A percentile compares a stretch with the other conserved stretches of the same genome.
These are phyloP conservation scores for Lepus timidus DNA, from an alignment of 2,113 vertebrate genomes.

Conservation along the genomic window DNA sequence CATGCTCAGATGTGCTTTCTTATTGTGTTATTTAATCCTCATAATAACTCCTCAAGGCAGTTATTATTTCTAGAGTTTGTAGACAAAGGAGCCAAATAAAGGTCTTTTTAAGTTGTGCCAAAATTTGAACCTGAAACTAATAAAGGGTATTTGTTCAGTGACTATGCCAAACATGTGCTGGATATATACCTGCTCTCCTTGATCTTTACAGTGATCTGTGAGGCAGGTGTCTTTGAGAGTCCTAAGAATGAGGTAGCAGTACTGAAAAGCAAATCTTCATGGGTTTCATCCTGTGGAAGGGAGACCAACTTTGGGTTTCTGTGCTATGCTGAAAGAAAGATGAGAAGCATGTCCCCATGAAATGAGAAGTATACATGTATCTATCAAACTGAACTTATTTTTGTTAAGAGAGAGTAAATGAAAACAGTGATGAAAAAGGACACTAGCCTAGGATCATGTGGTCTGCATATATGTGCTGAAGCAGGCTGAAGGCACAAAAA, in stretches of 20 bases:
- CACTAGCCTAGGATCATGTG: too few species aligned
- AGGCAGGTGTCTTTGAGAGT: neutral
- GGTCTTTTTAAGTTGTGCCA: neutral
- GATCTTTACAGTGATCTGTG: neutral
- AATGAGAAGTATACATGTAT: neutral
- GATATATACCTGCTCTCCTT: neutral
- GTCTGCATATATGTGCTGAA: neutral
- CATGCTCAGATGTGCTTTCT: neutral
- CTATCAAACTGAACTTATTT: neutral
- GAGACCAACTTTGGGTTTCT: neutral
- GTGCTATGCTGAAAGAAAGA: neutral
- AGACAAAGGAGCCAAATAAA: neutral
- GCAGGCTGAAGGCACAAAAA: neutral
- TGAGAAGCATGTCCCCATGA: neutral
- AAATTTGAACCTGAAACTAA: neutral
- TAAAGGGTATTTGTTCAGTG: neutral
- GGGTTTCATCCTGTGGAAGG: neutral
- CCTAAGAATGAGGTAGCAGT: neutral
- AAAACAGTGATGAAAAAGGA: neutral
- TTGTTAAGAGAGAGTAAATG: neutral
- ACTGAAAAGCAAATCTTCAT: conserved; percentile 1
- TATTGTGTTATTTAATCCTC: neutral
- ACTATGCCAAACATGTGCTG: neutral
- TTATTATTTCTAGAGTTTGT: neutral
- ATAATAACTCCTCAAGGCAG: neutral